Conservation (phyloP, 1,140 invertebrate species). For the Drosophila paulistorum region DNA sequence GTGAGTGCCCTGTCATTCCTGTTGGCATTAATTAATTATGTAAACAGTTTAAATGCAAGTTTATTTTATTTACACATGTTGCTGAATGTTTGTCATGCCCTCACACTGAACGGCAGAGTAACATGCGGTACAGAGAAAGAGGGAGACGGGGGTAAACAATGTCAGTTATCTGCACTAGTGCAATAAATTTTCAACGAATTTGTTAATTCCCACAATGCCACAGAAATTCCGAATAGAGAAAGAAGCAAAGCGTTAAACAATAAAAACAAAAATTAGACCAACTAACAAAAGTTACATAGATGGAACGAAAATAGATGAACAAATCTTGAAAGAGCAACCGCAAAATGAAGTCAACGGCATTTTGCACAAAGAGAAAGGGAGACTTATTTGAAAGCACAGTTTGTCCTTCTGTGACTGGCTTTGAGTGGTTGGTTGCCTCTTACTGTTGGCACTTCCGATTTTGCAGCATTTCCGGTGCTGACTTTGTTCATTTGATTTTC, state of each 20-base stretch:
- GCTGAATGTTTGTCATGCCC: slow-evolving; percentile 36
- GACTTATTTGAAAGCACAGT: slow-evolving; percentile 12
- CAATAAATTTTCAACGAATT: slow-evolving; percentile 39
- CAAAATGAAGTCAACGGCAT: slow-evolving; percentile 39
- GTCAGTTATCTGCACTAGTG: slow-evolving; percentile 29
- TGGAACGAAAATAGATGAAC: not conserved
- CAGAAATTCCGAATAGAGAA: not conserved
- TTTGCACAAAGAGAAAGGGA: not conserved
- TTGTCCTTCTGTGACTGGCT: slow-evolving; percentile 11
- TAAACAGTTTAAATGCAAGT: slow-evolving; percentile 78
- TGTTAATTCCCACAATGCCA: slow-evolving; percentile 18
- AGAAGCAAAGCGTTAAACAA: not conserved
- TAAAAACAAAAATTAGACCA: slow-evolving; percentile 9
- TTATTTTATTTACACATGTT: slow-evolving; percentile 80
- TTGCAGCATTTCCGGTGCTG: slow-evolving; percentile 52
- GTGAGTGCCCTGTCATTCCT: slow-evolving; percentile 39
- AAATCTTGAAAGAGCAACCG: slow-evolving; percentile 13
- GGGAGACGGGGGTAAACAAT: slow-evolving; percentile 1
- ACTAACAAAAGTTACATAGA: not conserved
- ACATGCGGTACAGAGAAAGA: not conserved
- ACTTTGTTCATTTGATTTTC: slow-evolving; percentile 19
- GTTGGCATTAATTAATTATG: slow-evolving; percentile 78
- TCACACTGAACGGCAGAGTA: not conserved
- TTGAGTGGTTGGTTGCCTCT: slow-evolving; percentile 26
- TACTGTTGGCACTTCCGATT: slow-evolving; percentile 53